Conservation (phyloP, 2,113 vertebrate species). For the Hepsetus odoe region DNA sequence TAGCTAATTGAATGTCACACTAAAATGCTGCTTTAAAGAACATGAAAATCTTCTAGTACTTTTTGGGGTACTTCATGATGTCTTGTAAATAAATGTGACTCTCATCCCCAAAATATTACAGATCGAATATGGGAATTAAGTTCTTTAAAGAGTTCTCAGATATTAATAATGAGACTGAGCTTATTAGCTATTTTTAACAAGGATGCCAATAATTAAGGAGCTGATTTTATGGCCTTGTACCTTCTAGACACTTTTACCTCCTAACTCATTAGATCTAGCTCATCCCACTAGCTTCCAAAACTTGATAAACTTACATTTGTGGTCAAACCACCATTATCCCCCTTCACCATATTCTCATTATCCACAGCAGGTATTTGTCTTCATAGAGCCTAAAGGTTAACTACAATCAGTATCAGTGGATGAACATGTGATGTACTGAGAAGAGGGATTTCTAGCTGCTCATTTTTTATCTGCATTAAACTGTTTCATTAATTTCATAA, state of each 20-base stretch:
- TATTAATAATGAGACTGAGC: too few relatives aligned
- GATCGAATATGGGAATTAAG: too few relatives aligned
- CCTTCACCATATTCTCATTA: not conserved
- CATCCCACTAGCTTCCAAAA: not conserved
- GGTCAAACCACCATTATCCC: not conserved
- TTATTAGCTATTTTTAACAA: too few relatives aligned
- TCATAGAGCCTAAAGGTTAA: not conserved
- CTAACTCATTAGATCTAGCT: slow-evolving; percentile 20
- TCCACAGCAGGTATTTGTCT: not conserved
- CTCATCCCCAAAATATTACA: too few relatives aligned
- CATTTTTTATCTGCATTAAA: not conserved
- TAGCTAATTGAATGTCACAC: too few relatives aligned
- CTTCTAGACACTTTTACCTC: not conserved
- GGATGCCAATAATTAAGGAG: too few relatives aligned
- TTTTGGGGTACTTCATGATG: too few relatives aligned
- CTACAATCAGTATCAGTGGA: not conserved
- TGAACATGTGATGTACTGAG: not conserved
- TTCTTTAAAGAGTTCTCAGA: too few relatives aligned
- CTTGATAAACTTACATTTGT: not conserved
- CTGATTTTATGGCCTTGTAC: not conserved
- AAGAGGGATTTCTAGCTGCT: not conserved
- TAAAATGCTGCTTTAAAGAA: too few relatives aligned
- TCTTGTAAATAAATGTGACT: too few relatives aligned
- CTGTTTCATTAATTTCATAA: not conserved
- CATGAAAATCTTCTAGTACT: too few relatives aligned